A percentile compares a stretch with the other conserved stretches of the same genome.
Evolutionary conservation across 2,113 vertebrate species (phyloP).

Genomic region (Chaetodon auriga): DNA sequence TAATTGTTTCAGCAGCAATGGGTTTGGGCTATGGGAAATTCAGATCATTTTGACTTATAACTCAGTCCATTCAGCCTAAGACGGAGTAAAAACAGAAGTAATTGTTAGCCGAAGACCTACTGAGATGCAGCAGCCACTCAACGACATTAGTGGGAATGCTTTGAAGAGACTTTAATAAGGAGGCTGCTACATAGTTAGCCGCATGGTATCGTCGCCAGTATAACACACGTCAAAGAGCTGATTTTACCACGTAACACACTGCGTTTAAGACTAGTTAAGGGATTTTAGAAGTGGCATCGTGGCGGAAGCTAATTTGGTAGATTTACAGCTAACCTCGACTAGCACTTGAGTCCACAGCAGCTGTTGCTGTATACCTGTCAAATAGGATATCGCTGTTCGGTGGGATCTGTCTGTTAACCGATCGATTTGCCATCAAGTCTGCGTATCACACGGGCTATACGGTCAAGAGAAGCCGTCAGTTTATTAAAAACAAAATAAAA

Average conservation of each 20-base stretch:
- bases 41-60: neutral
- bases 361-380: constrained; percentile 29
- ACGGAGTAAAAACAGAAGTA: neutral
- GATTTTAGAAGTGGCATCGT: neutral
- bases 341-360: neutral
- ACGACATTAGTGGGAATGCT: constrained; percentile 2
- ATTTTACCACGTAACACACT: constrained; percentile 3
- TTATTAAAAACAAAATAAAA: neutral
- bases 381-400: neutral
- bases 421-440: neutral
- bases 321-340: neutral
- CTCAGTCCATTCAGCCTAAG: no score
- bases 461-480: neutral
- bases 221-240: neutral
- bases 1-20: neutral
- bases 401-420: neutral
- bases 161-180: constrained; percentile 20
- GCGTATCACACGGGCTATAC: neutral
- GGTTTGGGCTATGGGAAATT: neutral
- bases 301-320: neutral
- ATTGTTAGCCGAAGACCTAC: neutral
- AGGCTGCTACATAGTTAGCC: constrained; percentile 4
- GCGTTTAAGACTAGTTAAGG: neutral
- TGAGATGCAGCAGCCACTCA: constrained; percentile 16
- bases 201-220: constrained; percentile 2